Base-by-base conservation (phyloP, 2,113 vertebrate species). In the Diadophis punctatus region DNA sequence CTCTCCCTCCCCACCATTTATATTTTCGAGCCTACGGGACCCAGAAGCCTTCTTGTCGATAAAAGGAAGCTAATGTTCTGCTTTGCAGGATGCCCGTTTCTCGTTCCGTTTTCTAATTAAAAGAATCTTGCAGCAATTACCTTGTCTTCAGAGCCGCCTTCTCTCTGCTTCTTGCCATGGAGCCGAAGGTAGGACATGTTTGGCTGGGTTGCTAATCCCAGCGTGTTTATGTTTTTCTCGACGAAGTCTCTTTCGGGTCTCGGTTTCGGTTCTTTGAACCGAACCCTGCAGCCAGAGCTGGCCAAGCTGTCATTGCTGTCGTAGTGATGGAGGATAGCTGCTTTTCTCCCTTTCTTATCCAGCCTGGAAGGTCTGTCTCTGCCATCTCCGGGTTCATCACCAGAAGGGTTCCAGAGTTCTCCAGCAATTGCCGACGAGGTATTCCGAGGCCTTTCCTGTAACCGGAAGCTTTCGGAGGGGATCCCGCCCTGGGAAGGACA, bases 211-310 rank as follows among this genome's bases (percentile, higher is more conserved):
- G 48, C 96, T 1, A 98, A 93, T 0, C 99, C 99, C 94, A 99
- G 96, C 48, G 98, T 99, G 87, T 9, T 88, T 91, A 98, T 99
- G 94, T 99, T 99, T 25, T 96, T 98, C 91, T 98, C 96, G 63
- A 99, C 97, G 74, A 99, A 98, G 94, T 98, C 95, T 86, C 96
- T 96, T 48, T 86, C 97, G 25, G 51, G 88, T 89, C 90, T 97
- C 87, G 39, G 95, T 84, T 2, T 92, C 23, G 12, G 49, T 86
- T 91, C 80, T 1, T 58, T 94, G 2, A 87, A 91, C 8, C 12
- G 89, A 9, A 93, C 56, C 94, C 94, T 91, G 87, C 88, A 93
- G n/a, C 91, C 87, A 2, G 4, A 34, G 1, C 91, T 89, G 1
- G 90, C 2, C 48, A 93, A 93, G 20, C 93, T 92, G 74, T 96